Base-by-base conservation (phyloP, 1,140 invertebrate species). In the Drosophila nannoptera region DNA sequence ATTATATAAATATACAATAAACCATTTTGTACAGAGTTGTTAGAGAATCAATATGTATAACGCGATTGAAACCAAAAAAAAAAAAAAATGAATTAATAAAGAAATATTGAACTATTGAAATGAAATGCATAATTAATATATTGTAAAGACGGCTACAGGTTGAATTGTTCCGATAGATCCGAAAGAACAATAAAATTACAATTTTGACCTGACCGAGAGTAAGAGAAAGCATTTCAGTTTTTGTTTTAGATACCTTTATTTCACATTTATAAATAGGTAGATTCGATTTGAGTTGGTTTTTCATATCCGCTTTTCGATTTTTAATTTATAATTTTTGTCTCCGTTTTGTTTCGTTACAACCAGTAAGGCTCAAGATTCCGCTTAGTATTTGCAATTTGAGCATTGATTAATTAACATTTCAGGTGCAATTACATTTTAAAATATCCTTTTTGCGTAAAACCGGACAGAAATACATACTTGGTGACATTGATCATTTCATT, bases 211-310 rank as follows among this genome's bases (percentile, higher is more conserved):
- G 22, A 3, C 22, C 22, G 22, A 22, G 1, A 22, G 22, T 22
- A 22, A 22, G 22, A 22, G 22, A 22, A 6, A 36, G 35, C 35
- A 36, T 58, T 38, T 16, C 33, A 5, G 12, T 50, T 67, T 53
- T 35, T 6, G 65, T 75, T 75, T 45, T 59, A 62, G 65, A 83
- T 73, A 70, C 49, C 56, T 84, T 84, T 83, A 76, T 83, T 83
- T 86, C 81, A 83, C 81, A 83, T 83, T 76, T 78, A 83, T 83
- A 83, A 83, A 83, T 84, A 84, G 68, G 22, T 67, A 65, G 36
- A 61, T 71, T 45, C 40, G 42, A 49, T 76, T 73, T 78, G n/a
- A 70, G 40, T 66, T 54, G 62, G 73, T 75, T 76, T 68, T 75
- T 76, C 42, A 65, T 75, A 60, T 54, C 5, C 22, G 22, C 54